These are phyloP conservation scores for Hoplodrina ambigua DNA, from an alignment of 2,888 invertebrate genomes.

Conservation along the genomic window DNA sequence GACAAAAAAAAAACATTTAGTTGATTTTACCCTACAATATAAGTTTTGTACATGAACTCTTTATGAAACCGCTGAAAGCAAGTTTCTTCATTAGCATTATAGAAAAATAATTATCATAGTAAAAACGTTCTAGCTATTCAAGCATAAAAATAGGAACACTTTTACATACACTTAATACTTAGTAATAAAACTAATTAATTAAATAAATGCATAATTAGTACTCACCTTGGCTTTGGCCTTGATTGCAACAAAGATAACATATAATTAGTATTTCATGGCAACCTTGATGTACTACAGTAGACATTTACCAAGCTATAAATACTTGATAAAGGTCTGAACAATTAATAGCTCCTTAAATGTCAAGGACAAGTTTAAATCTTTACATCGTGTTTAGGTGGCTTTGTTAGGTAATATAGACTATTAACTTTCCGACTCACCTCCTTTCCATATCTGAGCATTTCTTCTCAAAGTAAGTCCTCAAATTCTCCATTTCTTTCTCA, in stretches of 20 bases:
- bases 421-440: conserved; percentile 87
- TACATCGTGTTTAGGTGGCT: conserved; percentile 1
- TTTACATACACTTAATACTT: background rate
- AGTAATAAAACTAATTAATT: background rate
- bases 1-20: background rate
- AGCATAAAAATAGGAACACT: background rate
- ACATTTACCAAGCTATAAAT: conserved; percentile 30
- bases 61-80: background rate
- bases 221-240: conserved; percentile 77
- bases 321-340: conserved; percentile 26
- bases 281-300: conserved; percentile 43
- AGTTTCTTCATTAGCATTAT: background rate
- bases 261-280: conserved; percentile 49
- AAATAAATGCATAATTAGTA: conserved; percentile 28
- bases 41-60: background rate
- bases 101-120: background rate
- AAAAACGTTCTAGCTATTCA: background rate
- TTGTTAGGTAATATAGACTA: background rate
- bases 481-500: conserved; percentile 94
- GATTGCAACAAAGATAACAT: conserved; percentile 69
- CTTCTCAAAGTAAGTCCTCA: conserved; percentile 94
- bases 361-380: conserved; percentile 17
- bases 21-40: background rate
- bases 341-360: conserved; percentile 19
- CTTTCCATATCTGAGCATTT: conserved; percentile 95